These are phyloP conservation scores for Uloborus diversus DNA, from an alignment of 1,140 invertebrate species.

Conservation along the genomic window DNA sequence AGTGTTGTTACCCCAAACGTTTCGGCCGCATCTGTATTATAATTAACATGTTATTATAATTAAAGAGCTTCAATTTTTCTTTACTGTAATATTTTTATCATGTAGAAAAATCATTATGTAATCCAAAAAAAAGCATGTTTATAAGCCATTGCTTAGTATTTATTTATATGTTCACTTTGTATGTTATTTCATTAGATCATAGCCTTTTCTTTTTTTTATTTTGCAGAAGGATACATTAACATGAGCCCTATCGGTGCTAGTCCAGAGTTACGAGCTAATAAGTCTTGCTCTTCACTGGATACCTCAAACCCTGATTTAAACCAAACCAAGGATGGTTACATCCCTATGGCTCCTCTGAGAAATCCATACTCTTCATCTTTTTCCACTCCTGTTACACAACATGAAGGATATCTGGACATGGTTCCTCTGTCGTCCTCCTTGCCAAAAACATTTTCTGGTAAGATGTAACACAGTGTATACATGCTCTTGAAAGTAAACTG, in stretches of 20 bases:
- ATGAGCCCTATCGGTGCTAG: slow-evolving; percentile 68
- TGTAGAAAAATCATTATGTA: too few species aligned
- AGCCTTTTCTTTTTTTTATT: too few species aligned
- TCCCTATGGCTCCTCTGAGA: slow-evolving; percentile 51
- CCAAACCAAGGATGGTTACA: slow-evolving; percentile 49
- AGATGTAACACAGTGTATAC: not conserved
- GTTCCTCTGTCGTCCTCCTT: slow-evolving; percentile 55
- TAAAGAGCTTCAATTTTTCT: too few species aligned
- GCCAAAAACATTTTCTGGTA: slow-evolving; percentile 52
- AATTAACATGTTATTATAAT: too few species aligned
- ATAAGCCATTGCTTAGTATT: too few species aligned
- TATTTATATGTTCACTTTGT: too few species aligned
- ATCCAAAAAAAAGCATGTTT: too few species aligned
- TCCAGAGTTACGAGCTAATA: not conserved
- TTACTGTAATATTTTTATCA: too few species aligned
- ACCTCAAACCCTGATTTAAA: slow-evolving; percentile 10
- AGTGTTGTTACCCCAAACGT: too few species aligned
- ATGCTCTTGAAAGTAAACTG: too few species aligned
- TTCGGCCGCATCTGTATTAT: too few species aligned
- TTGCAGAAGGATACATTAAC: slow-evolving; percentile 69
- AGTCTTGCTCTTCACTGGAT: slow-evolving; percentile 15
- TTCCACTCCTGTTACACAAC: not conserved
- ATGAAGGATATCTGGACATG: slow-evolving; percentile 57
- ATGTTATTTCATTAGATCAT: too few species aligned
- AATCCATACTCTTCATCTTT: slow-evolving; percentile 15